Base-by-base conservation (phyloP, 37 sponge, comb jelly and placozoan genomes). In the Spongia lamella region DNA sequence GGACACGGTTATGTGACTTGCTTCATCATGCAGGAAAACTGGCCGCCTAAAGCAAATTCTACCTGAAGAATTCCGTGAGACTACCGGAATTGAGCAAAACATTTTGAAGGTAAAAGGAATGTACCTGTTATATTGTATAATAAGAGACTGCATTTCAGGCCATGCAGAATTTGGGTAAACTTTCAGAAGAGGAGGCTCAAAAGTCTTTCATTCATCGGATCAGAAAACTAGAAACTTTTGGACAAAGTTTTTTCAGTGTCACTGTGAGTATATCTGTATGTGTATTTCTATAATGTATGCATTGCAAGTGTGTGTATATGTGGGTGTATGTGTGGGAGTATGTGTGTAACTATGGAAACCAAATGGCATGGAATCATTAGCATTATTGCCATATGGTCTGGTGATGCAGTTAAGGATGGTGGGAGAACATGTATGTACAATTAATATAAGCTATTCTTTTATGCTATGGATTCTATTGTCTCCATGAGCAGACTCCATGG, bases 161-260 rank as follows among this genome's bases (percentile, higher is more conserved):
- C 27, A 65, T 72, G 25, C 38, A 64, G 37, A 53, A 51, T 3
- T 20, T 74, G 1, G 17, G n/a, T 31, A 31, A 39, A 17, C 22
- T 72, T 19, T 56, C 73, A 0, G 73, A 63, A 38, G 17, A 19
- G 20, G 74, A 62, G 21, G 74, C 73, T 21, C 33, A 72, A 66
- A 67, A 66, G 57, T 53, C 75, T 7, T 83, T 83, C 34, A 53
- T 83, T 29, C 54, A 75, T 13, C 56, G 68, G 5, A 38, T 83
- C 3, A 64, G 61, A 60, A 66, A 63, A 35, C 69, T 75, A 36
- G 83, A 83, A 24, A 83, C 76, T 24, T 74, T 75, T 57, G 83
- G 83, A 7, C 50, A 53, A 3, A 30, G 60, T 32, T 67, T 83
- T 54, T 75, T 66, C 70, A 67, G 68, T 34, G 56, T 72, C 24